Percentiles rank a stretch among this genome's conserved stretches.
Conservation (phyloP, 2,797 vertebrate genomes). For the Eremophila alpestris region DNA sequence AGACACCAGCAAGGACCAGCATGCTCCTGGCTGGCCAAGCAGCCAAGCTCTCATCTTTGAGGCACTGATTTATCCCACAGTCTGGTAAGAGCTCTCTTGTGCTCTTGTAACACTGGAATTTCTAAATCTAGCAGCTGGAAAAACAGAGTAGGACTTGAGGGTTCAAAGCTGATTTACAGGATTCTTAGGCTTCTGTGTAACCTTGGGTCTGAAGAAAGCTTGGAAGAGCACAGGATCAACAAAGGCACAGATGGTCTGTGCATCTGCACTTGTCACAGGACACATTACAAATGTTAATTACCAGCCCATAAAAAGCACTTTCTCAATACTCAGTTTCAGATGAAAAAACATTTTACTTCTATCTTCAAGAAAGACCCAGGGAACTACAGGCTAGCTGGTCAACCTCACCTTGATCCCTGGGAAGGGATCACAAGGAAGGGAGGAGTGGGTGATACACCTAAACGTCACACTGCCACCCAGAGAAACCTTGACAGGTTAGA, state of each 20-base stretch:
- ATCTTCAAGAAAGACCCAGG: not conserved
- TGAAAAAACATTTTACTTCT: not conserved
- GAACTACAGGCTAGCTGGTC: not conserved
- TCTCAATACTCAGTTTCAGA: not conserved
- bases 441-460: not conserved
- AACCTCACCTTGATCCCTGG: not conserved
- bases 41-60: not conserved
- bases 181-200: not conserved
- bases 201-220: not conserved
- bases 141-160: not conserved
- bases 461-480: not conserved
- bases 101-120: not conserved
- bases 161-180: not conserved
- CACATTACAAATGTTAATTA: not conserved
- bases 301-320: not conserved
- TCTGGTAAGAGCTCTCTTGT: not conserved
- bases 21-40: not conserved
- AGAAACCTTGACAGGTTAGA: not conserved
- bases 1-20: not conserved
- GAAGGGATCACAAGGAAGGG: not conserved
- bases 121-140: not conserved
- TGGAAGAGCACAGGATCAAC: not conserved
- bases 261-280: not conserved
- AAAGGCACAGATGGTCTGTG: not conserved
- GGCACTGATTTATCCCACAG: not conserved